These are phyloP conservation scores for Panurus biarmicus DNA, from an alignment of 2,113 vertebrate genomes.

Conservation along the genomic window DNA sequence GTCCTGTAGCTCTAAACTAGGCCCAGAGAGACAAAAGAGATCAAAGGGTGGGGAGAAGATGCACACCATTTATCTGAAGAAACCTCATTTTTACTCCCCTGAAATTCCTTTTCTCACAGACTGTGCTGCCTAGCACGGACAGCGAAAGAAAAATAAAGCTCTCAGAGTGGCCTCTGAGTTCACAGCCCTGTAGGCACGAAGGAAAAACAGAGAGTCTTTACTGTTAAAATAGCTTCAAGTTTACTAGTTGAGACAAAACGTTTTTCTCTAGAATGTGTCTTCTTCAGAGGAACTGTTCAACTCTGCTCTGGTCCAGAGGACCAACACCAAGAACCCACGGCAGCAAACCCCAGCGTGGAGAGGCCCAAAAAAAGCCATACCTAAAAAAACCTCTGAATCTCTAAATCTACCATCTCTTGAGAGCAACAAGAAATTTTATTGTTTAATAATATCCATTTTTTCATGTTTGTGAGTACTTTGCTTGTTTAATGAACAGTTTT, in stretches of 20 bases:
- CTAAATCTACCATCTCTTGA: neutral
- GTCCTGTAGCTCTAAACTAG: neutral
- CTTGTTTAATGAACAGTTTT: neutral
- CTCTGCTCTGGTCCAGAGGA: too few relatives aligned
- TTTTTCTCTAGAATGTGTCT: neutral
- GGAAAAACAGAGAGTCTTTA: neutral
- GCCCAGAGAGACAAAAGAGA: neutral
- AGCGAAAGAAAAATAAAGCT: neutral
- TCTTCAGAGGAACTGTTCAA: neutral
- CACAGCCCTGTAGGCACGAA: rapidly evolving
- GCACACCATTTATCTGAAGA: neutral
- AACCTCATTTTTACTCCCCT: neutral
- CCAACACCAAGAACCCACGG: neutral
- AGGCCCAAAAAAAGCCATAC: neutral
- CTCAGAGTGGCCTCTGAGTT: neutral
- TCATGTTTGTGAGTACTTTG: neutral
- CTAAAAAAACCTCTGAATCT: neutral
- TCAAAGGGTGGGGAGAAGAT: neutral
- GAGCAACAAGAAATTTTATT: neutral
- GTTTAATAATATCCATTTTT: neutral
- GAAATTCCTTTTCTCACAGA: neutral
- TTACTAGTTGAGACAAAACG: neutral
- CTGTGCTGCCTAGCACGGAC: neutral
- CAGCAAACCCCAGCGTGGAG: neutral
- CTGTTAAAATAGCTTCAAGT: neutral